phyloP scores from a whole-genome alignment of 1,140 invertebrate genomes.

The Megathymus violae region DNA sequence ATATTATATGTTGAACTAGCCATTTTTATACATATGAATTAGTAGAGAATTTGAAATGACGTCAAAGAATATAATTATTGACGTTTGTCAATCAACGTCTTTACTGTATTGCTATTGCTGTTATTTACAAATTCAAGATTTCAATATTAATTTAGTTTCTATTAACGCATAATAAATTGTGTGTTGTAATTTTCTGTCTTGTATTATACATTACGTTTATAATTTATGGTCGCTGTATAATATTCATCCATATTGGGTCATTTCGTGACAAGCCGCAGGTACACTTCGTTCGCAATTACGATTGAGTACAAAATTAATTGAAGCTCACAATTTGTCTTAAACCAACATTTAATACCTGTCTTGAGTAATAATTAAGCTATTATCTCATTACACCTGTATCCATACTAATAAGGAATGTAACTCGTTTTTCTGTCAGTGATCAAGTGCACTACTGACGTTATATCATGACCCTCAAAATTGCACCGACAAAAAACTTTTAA shows the following conservation, averaged over 20 bases:
- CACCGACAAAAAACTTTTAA: conserved; percentile 5
- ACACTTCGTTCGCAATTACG: conserved; percentile 13
- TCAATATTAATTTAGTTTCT: background rate
- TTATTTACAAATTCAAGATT: background rate
- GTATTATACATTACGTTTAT: conserved; percentile 2
- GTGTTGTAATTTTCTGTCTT: conserved; percentile 6
- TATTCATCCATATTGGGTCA: conserved; percentile 9
- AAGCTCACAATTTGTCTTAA: conserved; percentile 38
- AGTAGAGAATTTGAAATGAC: background rate
- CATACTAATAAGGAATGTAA: conserved; percentile 40
- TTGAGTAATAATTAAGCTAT: conserved; percentile 38
- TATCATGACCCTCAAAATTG: conserved; percentile 14
- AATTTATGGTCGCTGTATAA: conserved; percentile 11
- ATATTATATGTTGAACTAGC: too few relatives aligned
- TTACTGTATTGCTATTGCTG: background rate
- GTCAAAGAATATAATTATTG: background rate
- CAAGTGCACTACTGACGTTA: conserved; percentile 25
- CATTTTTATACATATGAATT: too few relatives aligned
- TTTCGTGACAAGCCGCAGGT: conserved; percentile 10
- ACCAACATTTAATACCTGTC: conserved; percentile 25
- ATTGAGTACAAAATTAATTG: conserved; percentile 25
- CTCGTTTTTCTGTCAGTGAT: conserved; percentile 24
- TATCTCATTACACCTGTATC: conserved; percentile 38
- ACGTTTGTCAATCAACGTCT: background rate
- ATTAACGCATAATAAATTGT: background rate